These are phyloP conservation scores for Onthophagus sagittarius DNA, from an alignment of 2,888 invertebrate species.

Conservation along the genomic window DNA sequence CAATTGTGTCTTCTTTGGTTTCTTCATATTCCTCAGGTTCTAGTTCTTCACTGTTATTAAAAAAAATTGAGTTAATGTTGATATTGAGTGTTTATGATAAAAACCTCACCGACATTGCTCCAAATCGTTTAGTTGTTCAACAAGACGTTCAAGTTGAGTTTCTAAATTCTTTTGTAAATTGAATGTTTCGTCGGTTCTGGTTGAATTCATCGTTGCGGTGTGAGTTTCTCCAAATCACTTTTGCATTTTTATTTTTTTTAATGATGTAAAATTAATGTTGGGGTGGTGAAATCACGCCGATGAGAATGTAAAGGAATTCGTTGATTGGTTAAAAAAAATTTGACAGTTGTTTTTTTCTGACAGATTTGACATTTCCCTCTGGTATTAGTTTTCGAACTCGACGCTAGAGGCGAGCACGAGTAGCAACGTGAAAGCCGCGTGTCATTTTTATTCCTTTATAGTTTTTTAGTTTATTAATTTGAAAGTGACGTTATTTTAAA, in stretches of 20 bases:
- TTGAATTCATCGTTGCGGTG: slow-evolving; percentile 47
- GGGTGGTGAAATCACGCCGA: too few species aligned
- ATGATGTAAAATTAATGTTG: too few species aligned
- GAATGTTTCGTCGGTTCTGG: slow-evolving; percentile 59
- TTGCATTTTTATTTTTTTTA: neutral
- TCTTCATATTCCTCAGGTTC: slow-evolving; percentile 64
- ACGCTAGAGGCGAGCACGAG: slow-evolving; percentile 44
- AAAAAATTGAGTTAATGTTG: neutral
- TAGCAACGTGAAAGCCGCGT: slow-evolving; percentile 52
- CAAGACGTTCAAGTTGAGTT: slow-evolving; percentile 63
- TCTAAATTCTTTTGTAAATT: slow-evolving; percentile 62
- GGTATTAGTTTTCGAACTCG: slow-evolving; percentile 35
- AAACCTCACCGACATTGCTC: slow-evolving; percentile 61
- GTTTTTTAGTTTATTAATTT: slow-evolving; percentile 43
- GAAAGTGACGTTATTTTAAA: slow-evolving; percentile 44
- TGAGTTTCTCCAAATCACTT: neutral
- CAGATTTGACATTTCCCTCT: neutral
- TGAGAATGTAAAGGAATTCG: too few species aligned
- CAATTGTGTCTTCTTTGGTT: slow-evolving; percentile 64
- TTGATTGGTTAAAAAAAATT: too few species aligned
- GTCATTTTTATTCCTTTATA: slow-evolving; percentile 48
- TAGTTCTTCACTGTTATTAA: slow-evolving; percentile 58
- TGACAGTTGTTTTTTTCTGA: neutral
- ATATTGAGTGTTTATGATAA: neutral
- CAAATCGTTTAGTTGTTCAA: slow-evolving; percentile 66